A percentile compares a stretch with the other conserved stretches of the same genome.
These are phyloP conservation scores for Dryadula phaetusa DNA, from an alignment of 2,888 invertebrate species.

Conservation along the genomic window DNA sequence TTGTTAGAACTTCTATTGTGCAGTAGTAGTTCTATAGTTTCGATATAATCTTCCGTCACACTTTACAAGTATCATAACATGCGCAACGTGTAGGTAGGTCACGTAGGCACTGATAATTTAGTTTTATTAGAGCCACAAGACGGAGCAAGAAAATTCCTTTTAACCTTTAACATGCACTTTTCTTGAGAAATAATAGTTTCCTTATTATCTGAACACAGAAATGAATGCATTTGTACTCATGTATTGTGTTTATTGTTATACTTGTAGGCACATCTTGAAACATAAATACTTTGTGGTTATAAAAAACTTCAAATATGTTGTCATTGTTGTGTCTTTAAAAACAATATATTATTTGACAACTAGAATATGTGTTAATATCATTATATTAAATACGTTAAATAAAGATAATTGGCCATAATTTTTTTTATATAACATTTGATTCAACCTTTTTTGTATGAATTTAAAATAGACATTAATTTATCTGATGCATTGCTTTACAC, in stretches of 20 bases:
- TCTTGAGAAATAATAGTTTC: constrained; percentile 28
- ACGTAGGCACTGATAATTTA: constrained; percentile 63
- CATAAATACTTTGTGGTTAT: background rate
- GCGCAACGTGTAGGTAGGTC: constrained; percentile 71
- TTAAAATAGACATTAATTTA: too few species aligned
- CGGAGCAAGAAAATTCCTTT: constrained; percentile 38
- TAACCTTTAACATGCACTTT: constrained; percentile 36
- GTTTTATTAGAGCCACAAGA: constrained; percentile 40
- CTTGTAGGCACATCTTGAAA: background rate
- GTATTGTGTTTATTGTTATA: background rate
- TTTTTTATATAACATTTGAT: too few species aligned
- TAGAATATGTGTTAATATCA: background rate
- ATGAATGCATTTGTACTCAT: background rate
- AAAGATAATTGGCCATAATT: too few species aligned
- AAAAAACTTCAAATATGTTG: background rate
- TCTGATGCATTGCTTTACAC: too few species aligned
- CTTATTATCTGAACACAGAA: constrained; percentile 15
- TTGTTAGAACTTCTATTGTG: background rate
- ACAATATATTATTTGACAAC: background rate
- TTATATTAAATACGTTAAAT: too few species aligned
- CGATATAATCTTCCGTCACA: constrained; percentile 43
- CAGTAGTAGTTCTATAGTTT: background rate
- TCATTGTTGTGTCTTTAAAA: background rate
- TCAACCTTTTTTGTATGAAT: too few species aligned
- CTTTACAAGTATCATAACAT: constrained; percentile 53